These are phyloP conservation scores for Drosophila virilis DNA, from an alignment of 1,140 invertebrate genomes.

Conservation along the genomic window DNA sequence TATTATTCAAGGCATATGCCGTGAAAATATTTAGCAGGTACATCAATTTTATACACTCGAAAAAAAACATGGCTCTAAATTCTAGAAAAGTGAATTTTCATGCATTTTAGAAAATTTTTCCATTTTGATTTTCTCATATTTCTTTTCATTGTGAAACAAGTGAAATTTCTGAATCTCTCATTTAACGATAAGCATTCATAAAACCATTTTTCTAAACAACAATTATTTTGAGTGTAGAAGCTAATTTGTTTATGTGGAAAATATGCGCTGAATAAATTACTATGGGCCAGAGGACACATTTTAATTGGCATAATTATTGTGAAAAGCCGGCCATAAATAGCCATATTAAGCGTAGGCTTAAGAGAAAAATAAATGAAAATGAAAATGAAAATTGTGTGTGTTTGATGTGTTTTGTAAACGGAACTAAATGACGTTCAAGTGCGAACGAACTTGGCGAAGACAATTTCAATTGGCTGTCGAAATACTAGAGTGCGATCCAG, in stretches of 20 bases:
- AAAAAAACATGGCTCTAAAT: too few relatives aligned
- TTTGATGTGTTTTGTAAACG: neutral
- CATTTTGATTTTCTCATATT: too few relatives aligned
- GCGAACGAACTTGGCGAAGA: neutral
- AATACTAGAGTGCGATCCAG: neutral
- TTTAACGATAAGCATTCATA: too few relatives aligned
- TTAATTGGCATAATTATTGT: slow-evolving; percentile 16
- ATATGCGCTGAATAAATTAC: neutral
- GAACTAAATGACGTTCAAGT: slow-evolving; percentile 10
- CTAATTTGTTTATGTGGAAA: neutral
- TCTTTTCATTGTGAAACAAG: too few relatives aligned
- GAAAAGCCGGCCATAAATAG: neutral
- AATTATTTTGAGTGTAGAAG: too few relatives aligned
- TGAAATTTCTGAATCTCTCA: too few relatives aligned
- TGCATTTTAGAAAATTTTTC: too few relatives aligned
- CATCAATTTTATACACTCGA: neutral
- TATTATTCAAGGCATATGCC: slow-evolving; percentile 1
- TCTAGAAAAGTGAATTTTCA: too few relatives aligned
- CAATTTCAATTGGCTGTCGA: slow-evolving; percentile 19
- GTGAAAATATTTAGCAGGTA: neutral
- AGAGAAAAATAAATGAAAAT: neutral
- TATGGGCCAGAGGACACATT: neutral
- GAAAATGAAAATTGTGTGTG: too few relatives aligned
- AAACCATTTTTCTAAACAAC: too few relatives aligned
- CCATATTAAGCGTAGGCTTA: neutral